These are phyloP conservation scores for Romanogobio albipinnatus DNA, from an alignment of 2,113 vertebrate genomes.

Conservation along the genomic window DNA sequence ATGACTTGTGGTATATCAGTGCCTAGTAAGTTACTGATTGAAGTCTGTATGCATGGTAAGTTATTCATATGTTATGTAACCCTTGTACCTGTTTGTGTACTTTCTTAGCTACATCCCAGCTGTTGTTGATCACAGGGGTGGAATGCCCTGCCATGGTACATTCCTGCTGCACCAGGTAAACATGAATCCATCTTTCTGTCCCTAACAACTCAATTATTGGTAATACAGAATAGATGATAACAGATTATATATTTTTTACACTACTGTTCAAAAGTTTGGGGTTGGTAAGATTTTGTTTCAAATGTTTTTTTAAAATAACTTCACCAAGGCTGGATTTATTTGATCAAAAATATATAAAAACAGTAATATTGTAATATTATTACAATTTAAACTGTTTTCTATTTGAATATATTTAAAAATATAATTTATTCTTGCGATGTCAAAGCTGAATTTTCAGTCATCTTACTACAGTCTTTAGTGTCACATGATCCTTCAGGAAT, in stretches of 20 bases:
- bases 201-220: neutral
- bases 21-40: slow-evolving; percentile 23
- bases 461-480: neutral
- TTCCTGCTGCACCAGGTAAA: slow-evolving; percentile 95
- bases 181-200: neutral
- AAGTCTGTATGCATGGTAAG: neutral
- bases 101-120: slow-evolving; percentile 90
- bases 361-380: neutral
- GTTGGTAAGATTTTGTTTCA: neutral
- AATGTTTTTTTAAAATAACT: neutral
- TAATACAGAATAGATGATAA: neutral
- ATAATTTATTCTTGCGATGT: neutral
- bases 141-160: slow-evolving; percentile 94
- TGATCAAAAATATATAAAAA: neutral
- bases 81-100: slow-evolving; percentile 19
- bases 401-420: neutral
- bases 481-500: neutral
- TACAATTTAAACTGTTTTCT: neutral
- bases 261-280: neutral
- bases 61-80: slow-evolving; percentile 7
- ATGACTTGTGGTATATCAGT: neutral
- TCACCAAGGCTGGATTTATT: neutral
- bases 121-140: slow-evolving; percentile 92
- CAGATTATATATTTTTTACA: neutral
- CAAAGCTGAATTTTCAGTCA: neutral